Conservation (phyloP, 2,113 vertebrate genomes). For the Phrynosoma blainvillii region DNA sequence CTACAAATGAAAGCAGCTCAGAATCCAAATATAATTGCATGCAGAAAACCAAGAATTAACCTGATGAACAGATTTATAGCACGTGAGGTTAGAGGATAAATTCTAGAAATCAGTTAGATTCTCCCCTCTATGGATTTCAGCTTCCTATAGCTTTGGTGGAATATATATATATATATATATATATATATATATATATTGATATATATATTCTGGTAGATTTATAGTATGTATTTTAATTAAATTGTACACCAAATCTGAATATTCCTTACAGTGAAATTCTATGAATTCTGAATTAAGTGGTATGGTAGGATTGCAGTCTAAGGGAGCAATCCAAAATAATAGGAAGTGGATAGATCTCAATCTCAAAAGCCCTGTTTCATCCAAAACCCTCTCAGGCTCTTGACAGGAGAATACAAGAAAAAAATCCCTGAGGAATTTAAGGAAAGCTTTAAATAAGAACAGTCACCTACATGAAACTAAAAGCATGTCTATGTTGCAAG, state of each 20-base stretch:
- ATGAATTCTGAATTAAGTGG: too few species aligned
- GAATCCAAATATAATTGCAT: neutral
- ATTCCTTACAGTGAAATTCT: too few species aligned
- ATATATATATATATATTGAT: too few species aligned
- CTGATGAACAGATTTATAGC: conserved; percentile 10
- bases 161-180: too few species aligned
- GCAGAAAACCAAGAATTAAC: neutral
- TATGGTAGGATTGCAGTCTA: too few species aligned
- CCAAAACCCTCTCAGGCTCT: too few species aligned
- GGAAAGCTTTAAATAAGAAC: neutral
- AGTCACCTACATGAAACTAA: neutral
- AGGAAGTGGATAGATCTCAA: too few species aligned
- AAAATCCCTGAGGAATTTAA: neutral
- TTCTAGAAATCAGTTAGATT: neutral
- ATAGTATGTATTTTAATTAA: neutral
- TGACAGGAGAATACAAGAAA: too few species aligned
- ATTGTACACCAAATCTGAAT: too few species aligned
- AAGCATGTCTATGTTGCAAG: neutral
- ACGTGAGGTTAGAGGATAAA: neutral
- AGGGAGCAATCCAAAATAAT: too few species aligned
- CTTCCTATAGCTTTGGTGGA: too few species aligned
- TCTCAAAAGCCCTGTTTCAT: too few species aligned
- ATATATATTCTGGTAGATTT: neutral
- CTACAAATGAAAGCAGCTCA: neutral
- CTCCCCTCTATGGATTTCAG: neutral